Evolutionary conservation across 2,888 invertebrate species (phyloP).

Genomic region (Timema cristinae): DNA sequence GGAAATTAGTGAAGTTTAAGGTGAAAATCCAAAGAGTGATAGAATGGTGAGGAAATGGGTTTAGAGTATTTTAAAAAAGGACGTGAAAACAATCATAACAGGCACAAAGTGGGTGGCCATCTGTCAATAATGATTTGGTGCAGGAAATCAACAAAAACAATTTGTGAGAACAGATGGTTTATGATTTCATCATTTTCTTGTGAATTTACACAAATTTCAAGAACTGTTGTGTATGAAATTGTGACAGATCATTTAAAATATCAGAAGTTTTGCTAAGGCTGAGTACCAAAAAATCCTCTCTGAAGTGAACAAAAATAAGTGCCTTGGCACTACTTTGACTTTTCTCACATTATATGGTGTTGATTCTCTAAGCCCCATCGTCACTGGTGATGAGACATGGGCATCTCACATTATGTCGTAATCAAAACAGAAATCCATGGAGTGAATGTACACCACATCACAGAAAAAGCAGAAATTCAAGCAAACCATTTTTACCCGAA

Average conservation of each 20-base stretch:
- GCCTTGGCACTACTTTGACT: background rate
- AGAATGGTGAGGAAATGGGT: conserved; percentile 17
- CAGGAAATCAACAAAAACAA: background rate
- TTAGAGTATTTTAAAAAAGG: background rate
- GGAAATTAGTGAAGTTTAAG: background rate
- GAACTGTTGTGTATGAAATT: conserved; percentile 15
- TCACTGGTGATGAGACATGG: conserved; percentile 6
- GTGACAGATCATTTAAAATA: conserved; percentile 17
- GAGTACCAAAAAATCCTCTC: conserved; percentile 10
- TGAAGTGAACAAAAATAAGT: conserved; percentile 9
- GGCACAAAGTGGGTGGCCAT: background rate
- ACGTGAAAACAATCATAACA: background rate
- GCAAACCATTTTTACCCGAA: background rate
- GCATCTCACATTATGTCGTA: background rate
- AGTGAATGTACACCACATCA: conserved; percentile 11
- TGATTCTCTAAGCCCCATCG: conserved; percentile 2
- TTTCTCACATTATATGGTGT: background rate
- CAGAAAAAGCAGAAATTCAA: conserved; percentile 11
- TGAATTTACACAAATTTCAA: background rate
- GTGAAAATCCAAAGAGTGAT: conserved; percentile 13
- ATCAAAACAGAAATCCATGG: conserved; percentile 17
- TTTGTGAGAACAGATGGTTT: background rate
- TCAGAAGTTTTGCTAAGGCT: conserved; percentile 9
- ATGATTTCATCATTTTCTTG: background rate
- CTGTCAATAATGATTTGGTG: too few species aligned